phyloP scores from a whole-genome alignment of 2,797 vertebrate genomes.

The Bucorvus abyssinicus region DNA sequence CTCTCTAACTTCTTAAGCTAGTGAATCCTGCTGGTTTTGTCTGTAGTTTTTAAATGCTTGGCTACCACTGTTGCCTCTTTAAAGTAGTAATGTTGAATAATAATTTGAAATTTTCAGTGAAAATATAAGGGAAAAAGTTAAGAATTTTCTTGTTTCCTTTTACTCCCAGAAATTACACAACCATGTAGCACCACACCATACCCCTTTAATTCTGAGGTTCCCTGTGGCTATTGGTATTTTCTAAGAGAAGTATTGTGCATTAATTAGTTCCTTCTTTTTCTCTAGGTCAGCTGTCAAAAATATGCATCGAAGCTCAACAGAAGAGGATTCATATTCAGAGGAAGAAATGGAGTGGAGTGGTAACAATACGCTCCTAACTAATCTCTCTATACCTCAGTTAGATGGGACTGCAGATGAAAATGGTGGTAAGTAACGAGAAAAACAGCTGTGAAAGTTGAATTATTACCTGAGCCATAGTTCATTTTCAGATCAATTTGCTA shows the following conservation, averaged over 20 bases:
- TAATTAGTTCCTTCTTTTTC: conserved; percentile 23
- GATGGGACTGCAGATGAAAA: conserved; percentile 97
- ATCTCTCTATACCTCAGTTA: conserved; percentile 94
- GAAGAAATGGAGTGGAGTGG: conserved; percentile 95
- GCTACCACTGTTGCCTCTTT: not conserved
- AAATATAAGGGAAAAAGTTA: not conserved
- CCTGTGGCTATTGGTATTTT: not conserved
- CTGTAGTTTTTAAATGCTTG: not conserved
- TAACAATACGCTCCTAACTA: conserved; percentile 82
- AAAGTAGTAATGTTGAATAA: not conserved
- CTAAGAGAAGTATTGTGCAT: not conserved
- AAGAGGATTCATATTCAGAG: conserved; percentile 89
- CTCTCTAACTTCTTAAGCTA: not conserved
- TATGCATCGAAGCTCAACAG: conserved; percentile 82
- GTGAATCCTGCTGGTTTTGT: not conserved
- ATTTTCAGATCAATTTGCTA: not conserved
- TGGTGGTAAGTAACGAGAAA: conserved; percentile 83
- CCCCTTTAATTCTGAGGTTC: not conserved
- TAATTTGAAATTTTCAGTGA: not conserved
- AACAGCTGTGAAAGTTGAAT: not conserved
- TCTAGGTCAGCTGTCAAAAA: conserved; percentile 76
- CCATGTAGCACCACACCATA: not conserved
- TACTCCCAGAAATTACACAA: not conserved
- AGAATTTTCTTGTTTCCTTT: not conserved
- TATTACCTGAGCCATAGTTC: not conserved